Conservation (phyloP, 2,888 invertebrate genomes). For the Suillia variegata region DNA sequence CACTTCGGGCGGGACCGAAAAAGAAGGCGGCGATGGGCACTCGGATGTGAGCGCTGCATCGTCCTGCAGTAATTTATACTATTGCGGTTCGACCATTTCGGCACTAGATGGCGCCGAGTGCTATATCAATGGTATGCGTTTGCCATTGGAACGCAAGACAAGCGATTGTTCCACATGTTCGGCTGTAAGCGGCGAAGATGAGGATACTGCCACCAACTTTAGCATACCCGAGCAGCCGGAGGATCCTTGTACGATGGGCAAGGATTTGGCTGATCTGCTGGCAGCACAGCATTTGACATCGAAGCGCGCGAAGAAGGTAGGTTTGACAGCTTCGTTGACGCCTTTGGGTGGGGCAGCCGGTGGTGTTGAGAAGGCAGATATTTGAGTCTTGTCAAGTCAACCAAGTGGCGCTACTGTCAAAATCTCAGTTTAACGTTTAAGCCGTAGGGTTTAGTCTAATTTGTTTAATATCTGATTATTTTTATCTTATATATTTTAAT, state of each 20-base stretch:
- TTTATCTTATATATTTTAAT: neutral
- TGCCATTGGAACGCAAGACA: constrained; percentile 68
- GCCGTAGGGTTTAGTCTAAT: neutral
- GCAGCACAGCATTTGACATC: constrained; percentile 33
- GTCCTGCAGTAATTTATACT: constrained; percentile 67
- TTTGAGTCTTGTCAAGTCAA: neutral
- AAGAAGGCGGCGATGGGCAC: constrained; percentile 43
- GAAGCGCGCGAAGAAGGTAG: constrained; percentile 42
- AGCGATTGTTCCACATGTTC: constrained; percentile 80
- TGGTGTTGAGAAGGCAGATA: neutral
- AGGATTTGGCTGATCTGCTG: constrained; percentile 30
- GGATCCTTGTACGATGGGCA: constrained; percentile 19
- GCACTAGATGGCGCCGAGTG: constrained; percentile 64
- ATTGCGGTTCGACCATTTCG: constrained; percentile 66
- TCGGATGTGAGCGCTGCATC: constrained; percentile 67
- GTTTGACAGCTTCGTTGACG: constrained; percentile 22
- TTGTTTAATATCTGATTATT: neutral
- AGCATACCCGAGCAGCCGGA: constrained; percentile 41
- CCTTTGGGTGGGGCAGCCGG: constrained; percentile 11
- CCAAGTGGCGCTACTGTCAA: neutral
- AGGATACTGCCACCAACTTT: constrained; percentile 28
- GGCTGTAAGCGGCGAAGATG: constrained; percentile 71
- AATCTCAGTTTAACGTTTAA: neutral
- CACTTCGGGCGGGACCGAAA: constrained; percentile 40
- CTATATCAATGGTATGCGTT: constrained; percentile 63